Percentiles rank a stretch among this genome's conserved stretches.
Conservation (phyloP, 1,140 invertebrate species). For the Chrysomallon squamiferum region DNA sequence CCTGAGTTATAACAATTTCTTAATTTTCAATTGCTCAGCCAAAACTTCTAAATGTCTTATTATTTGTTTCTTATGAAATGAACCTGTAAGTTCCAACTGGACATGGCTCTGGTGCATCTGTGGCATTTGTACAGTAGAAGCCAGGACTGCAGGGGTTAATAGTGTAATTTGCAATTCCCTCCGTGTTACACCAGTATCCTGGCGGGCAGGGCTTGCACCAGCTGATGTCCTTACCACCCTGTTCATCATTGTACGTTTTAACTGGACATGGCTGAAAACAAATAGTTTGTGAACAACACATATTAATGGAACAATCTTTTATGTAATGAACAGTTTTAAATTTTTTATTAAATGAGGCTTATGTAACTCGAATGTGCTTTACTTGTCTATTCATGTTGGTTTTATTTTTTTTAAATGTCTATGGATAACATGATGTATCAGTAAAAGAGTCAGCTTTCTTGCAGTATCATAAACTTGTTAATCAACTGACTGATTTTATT, state of each 20-base stretch:
- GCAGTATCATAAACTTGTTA: too few relatives aligned
- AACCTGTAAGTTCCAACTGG: slow-evolving; percentile 59
- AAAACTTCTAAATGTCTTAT: too few relatives aligned
- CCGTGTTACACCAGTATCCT: slow-evolving; percentile 52
- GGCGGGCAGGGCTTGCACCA: slow-evolving; percentile 52
- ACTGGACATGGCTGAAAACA: slow-evolving; percentile 36
- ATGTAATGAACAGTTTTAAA: neutral
- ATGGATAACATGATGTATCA: too few relatives aligned
- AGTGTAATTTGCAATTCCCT: slow-evolving; percentile 49
- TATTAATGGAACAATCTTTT: neutral
- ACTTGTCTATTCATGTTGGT: neutral
- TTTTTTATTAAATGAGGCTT: neutral
- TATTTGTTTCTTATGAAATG: too few relatives aligned
- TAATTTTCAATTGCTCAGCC: too few relatives aligned
- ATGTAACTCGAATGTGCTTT: neutral
- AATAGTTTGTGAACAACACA: neutral
- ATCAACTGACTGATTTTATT: too few relatives aligned
- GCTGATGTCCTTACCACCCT: slow-evolving; percentile 39
- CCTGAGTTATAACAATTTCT: too few relatives aligned
- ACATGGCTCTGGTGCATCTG: slow-evolving; percentile 38
- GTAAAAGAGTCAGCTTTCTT: too few relatives aligned
- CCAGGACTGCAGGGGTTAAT: slow-evolving; percentile 52
- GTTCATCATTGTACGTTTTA: slow-evolving; percentile 48
- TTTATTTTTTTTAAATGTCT: neutral
- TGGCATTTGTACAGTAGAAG: slow-evolving; percentile 51